Percentiles rank a stretch among this genome's conserved stretches.
Conservation (phyloP, 23 tunicate species). For the Styela clava region DNA sequence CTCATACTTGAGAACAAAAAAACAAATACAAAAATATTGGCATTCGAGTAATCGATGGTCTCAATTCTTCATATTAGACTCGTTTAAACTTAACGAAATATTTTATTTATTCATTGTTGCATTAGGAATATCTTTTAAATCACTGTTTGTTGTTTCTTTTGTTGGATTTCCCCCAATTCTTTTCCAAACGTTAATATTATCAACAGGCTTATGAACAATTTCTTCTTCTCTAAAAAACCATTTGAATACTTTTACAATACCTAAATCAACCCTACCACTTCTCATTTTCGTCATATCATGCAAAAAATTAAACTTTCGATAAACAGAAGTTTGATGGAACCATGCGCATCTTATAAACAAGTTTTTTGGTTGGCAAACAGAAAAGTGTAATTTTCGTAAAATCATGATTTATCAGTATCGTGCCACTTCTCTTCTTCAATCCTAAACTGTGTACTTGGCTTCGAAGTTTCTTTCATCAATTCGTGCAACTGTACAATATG, state of each 20-base stretch:
- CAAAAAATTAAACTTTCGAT: background rate
- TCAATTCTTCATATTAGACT: no score
- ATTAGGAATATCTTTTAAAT: background rate
- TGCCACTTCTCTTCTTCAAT: slow-evolving; percentile 36
- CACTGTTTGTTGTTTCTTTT: background rate
- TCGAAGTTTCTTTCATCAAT: slow-evolving; percentile 87
- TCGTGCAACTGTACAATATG: slow-evolving; percentile 89
- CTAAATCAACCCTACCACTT: background rate
- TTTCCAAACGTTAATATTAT: background rate
- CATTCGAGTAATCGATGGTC: no score
- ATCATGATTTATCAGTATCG: no score
- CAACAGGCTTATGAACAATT: background rate
- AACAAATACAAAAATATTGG: no score
- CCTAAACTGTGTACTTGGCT: slow-evolving; percentile 59
- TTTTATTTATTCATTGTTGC: no score
- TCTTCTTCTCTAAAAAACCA: background rate
- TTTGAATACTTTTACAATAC: background rate
- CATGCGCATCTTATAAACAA: no score
- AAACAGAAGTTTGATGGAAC: background rate
- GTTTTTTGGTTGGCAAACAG: no score
- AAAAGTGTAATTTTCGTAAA: no score
- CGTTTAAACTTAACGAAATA: no score
- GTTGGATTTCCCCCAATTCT: background rate
- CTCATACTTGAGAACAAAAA: no score
- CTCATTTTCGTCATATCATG: background rate